These are phyloP conservation scores for Apoda limacodes DNA, from an alignment of 2,888 invertebrate genomes.

Conservation along the genomic window DNA sequence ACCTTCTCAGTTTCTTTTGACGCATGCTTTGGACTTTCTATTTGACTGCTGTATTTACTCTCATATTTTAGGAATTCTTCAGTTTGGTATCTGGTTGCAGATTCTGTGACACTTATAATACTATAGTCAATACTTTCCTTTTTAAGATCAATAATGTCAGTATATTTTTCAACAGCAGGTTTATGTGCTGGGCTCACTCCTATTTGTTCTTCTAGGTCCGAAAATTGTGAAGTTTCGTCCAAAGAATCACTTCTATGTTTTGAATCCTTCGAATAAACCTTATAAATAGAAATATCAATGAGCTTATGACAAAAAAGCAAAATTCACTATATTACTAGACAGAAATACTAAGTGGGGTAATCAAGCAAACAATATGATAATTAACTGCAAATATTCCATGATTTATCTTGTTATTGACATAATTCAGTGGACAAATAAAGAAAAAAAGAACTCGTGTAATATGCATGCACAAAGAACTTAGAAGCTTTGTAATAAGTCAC, in stretches of 20 bases:
- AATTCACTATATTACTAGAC: neutral
- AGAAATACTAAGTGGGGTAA: neutral
- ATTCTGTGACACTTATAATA: constrained; percentile 17
- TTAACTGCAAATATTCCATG: too few relatives aligned
- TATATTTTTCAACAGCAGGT: constrained; percentile 32
- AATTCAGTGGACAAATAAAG: too few relatives aligned
- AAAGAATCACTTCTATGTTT: constrained; percentile 62
- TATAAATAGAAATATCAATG: constrained; percentile 6
- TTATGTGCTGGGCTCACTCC: constrained; percentile 52
- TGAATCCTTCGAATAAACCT: constrained; percentile 58
- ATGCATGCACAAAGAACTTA: too few relatives aligned
- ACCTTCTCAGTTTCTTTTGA: constrained; percentile 43
- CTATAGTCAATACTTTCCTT: constrained; percentile 21
- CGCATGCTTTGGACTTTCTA: constrained; percentile 22
- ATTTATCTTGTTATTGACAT: too few relatives aligned
- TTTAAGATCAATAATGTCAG: constrained; percentile 23
- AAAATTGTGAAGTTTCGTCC: constrained; percentile 62
- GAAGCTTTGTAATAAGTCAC: too few relatives aligned
- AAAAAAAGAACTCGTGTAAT: too few relatives aligned
- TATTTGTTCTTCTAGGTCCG: constrained; percentile 60
- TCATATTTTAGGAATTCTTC: constrained; percentile 50
- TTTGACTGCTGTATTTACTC: constrained; percentile 45
- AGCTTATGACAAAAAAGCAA: neutral
- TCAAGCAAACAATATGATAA: neutral
- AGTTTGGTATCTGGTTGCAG: constrained; percentile 30